phyloP scores from a whole-genome alignment of 2,113 vertebrate genomes.

The Dicentrarchus labrax region DNA sequence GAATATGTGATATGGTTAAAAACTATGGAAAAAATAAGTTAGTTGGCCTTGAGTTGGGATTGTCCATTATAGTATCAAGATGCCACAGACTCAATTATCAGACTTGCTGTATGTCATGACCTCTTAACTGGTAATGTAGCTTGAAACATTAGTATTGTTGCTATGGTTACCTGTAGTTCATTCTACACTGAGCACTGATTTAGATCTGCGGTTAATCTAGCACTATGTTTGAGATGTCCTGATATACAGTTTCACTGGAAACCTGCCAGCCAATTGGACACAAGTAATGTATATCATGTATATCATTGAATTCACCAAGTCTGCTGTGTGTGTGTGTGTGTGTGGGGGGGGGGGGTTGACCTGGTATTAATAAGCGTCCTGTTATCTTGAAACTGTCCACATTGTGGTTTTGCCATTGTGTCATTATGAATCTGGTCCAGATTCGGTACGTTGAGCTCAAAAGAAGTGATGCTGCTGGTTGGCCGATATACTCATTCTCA shows the following conservation, averaged over 20 bases:
- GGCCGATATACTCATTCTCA: too few relatives aligned
- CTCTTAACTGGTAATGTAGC: neutral
- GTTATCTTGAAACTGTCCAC: neutral
- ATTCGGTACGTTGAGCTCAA: neutral
- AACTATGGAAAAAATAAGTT: neutral
- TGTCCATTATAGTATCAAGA: neutral
- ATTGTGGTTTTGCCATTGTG: neutral
- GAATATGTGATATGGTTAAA: too few relatives aligned
- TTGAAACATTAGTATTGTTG: neutral
- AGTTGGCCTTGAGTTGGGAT: neutral
- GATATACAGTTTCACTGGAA: conserved; percentile 7
- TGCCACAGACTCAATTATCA: neutral
- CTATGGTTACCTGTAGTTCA: neutral
- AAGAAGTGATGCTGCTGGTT: too few relatives aligned
- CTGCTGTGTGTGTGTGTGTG: neutral
- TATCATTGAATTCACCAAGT: neutral
- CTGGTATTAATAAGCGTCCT: neutral
- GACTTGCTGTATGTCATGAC: neutral
- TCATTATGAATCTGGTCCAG: neutral
- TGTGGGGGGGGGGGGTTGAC: too few relatives aligned
- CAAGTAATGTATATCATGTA: neutral
- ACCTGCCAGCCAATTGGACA: conserved; percentile 9
- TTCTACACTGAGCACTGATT: neutral
- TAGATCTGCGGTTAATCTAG: neutral
- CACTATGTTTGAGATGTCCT: neutral